A percentile compares a stretch with the other conserved stretches of the same genome.
These are phyloP conservation scores for Scartelaos histophorus DNA, from an alignment of 2,113 vertebrate genomes.

Conservation along the genomic window DNA sequence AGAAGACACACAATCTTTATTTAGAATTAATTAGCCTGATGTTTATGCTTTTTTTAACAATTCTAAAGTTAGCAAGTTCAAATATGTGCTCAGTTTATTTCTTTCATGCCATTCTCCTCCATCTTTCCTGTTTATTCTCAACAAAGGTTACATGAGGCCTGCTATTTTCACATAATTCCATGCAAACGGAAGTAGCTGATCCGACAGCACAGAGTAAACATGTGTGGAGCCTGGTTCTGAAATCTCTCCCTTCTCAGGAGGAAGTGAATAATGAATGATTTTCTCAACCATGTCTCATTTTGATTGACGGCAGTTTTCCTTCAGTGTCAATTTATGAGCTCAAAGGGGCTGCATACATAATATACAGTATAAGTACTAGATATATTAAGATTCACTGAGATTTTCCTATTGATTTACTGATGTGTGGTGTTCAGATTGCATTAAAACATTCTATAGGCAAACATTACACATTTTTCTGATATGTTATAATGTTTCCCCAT, in stretches of 20 bases:
- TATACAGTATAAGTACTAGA: background rate
- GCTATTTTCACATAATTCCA: background rate
- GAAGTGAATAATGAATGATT: conserved; percentile 1
- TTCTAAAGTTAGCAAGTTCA: background rate
- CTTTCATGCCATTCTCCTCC: background rate
- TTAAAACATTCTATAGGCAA: too few relatives aligned
- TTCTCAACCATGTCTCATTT: background rate
- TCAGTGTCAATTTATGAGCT: background rate
- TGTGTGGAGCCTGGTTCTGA: background rate
- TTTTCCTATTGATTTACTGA: too few relatives aligned
- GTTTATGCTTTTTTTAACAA: background rate
- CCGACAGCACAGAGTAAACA: background rate
- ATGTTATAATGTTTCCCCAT: too few relatives aligned
- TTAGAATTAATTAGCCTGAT: background rate
- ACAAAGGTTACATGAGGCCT: background rate
- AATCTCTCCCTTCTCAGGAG: background rate
- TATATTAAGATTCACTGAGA: too few relatives aligned
- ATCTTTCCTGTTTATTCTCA: background rate
- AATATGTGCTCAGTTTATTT: background rate
- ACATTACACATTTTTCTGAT: too few relatives aligned
- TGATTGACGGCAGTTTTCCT: background rate
- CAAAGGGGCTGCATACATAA: background rate
- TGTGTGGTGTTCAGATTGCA: too few relatives aligned
- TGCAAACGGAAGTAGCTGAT: background rate
- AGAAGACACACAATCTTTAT: too few relatives aligned